Conservation (phyloP, 2,113 vertebrate species). For the Orthonyx spaldingii region DNA sequence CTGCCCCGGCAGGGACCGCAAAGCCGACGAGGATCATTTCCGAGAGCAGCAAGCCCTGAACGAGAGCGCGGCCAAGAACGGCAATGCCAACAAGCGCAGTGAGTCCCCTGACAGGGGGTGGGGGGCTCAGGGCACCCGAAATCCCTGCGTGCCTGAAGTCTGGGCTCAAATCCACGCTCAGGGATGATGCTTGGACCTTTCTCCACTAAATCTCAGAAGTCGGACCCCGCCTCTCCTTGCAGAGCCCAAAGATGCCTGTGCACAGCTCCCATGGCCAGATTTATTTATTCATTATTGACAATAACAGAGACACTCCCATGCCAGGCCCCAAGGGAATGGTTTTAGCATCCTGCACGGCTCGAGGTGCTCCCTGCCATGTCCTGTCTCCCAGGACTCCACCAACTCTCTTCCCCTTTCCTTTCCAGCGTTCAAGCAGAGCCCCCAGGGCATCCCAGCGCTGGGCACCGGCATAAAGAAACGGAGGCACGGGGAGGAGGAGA, state of each 20-base stretch:
- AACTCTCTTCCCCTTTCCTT: background rate
- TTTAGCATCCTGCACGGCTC: background rate
- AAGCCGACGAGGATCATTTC: conserved; percentile 94
- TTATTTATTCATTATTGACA: background rate
- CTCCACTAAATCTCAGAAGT: fast-evolving
- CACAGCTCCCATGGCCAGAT: fast-evolving
- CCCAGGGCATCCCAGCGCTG: conserved; percentile 81
- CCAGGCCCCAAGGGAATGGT: background rate
- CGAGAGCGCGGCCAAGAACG: conserved; percentile 85
- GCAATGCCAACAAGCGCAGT: conserved; percentile 77
- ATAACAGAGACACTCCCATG: no score
- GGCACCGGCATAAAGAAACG: conserved; percentile 85
- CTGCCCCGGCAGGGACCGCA: conserved; percentile 92
- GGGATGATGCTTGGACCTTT: background rate
- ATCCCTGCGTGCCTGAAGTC: fast-evolving
- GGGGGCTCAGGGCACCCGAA: background rate
- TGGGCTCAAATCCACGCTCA: background rate
- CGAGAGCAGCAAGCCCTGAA: conserved; percentile 92
- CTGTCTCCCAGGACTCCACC: background rate
- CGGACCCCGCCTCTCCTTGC: fast-evolving
- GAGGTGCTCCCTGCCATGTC: background rate
- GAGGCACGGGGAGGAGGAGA: conserved; percentile 90
- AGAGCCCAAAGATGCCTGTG: background rate
- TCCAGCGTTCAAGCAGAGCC: conserved; percentile 92
- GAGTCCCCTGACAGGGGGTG: background rate